Evolutionary conservation across 92 coral and sea anemone genomes (phyloP).

Genomic region (Epizoanthus rinbou): DNA sequence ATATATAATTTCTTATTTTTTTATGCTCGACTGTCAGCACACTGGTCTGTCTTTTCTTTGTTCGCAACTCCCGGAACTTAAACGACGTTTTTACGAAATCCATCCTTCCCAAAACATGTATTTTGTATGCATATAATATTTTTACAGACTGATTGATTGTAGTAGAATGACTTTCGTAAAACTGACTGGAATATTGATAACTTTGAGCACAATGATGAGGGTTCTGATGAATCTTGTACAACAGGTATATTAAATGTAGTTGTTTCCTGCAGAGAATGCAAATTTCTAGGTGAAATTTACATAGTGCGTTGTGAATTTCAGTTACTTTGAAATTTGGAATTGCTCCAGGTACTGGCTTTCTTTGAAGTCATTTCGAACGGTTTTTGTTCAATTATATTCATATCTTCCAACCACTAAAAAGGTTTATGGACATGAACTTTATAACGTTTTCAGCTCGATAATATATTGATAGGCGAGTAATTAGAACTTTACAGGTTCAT

Average conservation of each 20-base stretch:
- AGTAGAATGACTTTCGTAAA: background rate
- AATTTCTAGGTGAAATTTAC: conserved; percentile 28
- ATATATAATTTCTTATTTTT: background rate
- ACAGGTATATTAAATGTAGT: conserved; percentile 31
- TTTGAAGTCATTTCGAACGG: background rate
- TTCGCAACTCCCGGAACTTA: conserved; percentile 17
- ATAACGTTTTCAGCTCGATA: background rate
- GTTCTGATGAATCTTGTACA: background rate
- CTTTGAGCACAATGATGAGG: background rate
- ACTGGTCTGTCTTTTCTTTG: background rate
- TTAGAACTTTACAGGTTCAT: background rate
- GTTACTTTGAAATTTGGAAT: background rate
- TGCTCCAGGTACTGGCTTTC: background rate
- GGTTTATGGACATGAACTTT: background rate
- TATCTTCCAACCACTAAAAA: background rate
- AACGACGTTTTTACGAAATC: background rate
- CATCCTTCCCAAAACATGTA: background rate
- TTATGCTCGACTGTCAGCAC: conserved; percentile 3
- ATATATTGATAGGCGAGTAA: background rate
- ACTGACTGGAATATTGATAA: background rate
- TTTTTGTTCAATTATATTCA: background rate
- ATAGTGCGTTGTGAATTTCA: conserved; percentile 18
- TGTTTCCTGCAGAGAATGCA: conserved; percentile 36
- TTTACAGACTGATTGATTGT: background rate
- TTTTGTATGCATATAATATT: background rate